Evolutionary conservation across 2,888 invertebrate species (phyloP).

Genomic region (Seira musarum): DNA sequence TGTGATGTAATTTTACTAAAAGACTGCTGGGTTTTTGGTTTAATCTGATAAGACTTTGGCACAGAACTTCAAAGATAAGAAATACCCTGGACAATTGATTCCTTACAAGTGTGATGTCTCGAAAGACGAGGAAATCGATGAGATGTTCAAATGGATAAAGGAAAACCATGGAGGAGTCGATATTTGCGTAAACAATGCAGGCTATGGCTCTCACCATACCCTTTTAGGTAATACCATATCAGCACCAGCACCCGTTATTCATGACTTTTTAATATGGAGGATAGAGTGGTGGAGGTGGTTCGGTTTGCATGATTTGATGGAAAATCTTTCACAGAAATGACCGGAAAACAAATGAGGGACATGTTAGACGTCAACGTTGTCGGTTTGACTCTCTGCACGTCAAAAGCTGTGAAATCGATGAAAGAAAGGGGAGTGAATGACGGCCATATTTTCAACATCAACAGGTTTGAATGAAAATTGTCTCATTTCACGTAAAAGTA

Average conservation of each 20-base stretch:
- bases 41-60: constrained; percentile 53
- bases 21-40: no score
- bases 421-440: constrained; percentile 56
- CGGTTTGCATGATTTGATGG: not conserved
- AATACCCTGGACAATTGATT: constrained; percentile 56
- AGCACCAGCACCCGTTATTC: not conserved
- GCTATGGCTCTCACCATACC: constrained; percentile 36
- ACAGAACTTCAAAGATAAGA: constrained; percentile 50
- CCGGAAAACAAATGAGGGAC: constrained; percentile 55
- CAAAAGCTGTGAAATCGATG: constrained; percentile 51
- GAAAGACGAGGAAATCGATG: constrained; percentile 58
- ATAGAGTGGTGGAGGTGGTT: not conserved
- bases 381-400: constrained; percentile 45
- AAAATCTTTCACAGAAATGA: constrained; percentile 46
- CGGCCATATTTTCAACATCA: constrained; percentile 62
- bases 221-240: constrained; percentile 44
- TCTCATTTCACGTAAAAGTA: not conserved
- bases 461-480: constrained; percentile 37
- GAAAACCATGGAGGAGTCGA: constrained; percentile 58
- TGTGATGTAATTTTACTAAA: not conserved
- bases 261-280: not conserved
- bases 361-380: constrained; percentile 64
- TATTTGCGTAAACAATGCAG: constrained; percentile 66
- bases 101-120: constrained; percentile 62
- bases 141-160: constrained; percentile 64